Percentiles rank a stretch among this genome's conserved stretches.
phyloP scores from a whole-genome alignment of 2,113 vertebrate genomes.

The Macaca mulatta region DNA sequence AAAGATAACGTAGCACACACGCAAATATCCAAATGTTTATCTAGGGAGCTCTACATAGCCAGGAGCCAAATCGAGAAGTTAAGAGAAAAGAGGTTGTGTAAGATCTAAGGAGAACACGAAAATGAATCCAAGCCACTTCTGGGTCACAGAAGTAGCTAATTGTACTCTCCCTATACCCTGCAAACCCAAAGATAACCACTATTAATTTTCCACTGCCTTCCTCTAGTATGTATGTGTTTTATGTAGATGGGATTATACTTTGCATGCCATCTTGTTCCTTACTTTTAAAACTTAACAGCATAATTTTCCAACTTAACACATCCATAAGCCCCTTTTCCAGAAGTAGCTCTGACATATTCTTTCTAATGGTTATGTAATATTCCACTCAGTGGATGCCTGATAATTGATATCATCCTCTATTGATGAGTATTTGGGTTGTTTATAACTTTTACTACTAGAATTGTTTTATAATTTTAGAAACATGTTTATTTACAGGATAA shows the following conservation, averaged over 20 bases:
- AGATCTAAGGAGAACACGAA: background rate
- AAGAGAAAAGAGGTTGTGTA: background rate
- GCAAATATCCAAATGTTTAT: background rate
- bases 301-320: background rate
- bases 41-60: background rate
- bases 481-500: background rate
- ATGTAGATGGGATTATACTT: background rate
- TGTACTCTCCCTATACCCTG: background rate
- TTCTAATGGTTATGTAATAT: background rate
- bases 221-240: background rate
- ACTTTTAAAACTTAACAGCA: background rate
- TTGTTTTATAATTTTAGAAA: constrained; percentile 12
- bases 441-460: background rate
- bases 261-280: background rate
- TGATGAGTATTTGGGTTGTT: background rate
- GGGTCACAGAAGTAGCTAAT: background rate
- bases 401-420: background rate
- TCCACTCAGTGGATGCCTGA: background rate
- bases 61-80: constrained; percentile 4
- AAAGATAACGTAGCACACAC: background rate
- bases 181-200: background rate
- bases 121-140: background rate
- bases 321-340: background rate
- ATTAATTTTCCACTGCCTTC: constrained; percentile 1
- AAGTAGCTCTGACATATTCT: background rate